Conservation (phyloP, 2,888 invertebrate genomes). For the Eulithis prunata region DNA sequence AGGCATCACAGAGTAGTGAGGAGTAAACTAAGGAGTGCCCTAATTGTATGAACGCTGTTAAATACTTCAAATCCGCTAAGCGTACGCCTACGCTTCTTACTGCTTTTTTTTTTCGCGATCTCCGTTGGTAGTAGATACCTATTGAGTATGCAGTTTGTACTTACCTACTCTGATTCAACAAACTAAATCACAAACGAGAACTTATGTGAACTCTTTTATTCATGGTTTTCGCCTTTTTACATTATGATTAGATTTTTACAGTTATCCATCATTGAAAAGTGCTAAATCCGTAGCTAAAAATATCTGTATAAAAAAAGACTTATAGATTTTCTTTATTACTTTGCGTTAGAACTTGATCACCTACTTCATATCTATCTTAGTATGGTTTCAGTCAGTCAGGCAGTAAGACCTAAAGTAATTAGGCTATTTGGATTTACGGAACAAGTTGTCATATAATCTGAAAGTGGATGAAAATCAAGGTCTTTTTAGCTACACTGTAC, state of each 20-base stretch:
- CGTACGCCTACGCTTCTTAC: too few relatives aligned
- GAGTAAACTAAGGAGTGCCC: constrained; percentile 34
- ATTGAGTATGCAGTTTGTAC: too few relatives aligned
- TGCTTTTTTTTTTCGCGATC: too few relatives aligned
- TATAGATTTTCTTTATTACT: too few relatives aligned
- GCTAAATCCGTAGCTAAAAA: background rate
- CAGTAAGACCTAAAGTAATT: too few relatives aligned
- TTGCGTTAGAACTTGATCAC: too few relatives aligned
- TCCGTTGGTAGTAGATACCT: too few relatives aligned
- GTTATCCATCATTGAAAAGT: background rate
- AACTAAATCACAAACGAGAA: background rate
- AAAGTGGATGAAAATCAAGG: constrained; percentile 51
- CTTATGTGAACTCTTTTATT: background rate
- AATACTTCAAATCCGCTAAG: too few relatives aligned
- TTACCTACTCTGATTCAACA: too few relatives aligned
- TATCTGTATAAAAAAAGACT: background rate
- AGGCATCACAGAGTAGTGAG: constrained; percentile 46
- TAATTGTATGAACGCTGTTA: constrained; percentile 12
- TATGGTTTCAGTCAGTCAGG: too few relatives aligned
- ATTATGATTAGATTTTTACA: constrained; percentile 11
- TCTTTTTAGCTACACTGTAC: constrained; percentile 18
- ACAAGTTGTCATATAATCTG: background rate
- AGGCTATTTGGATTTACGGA: background rate
- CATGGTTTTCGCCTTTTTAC: constrained; percentile 9
- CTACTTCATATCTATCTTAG: too few relatives aligned